Evolutionary conservation across 1,140 invertebrate species (phyloP).

Genomic region (Luehdorfia chinensis): DNA sequence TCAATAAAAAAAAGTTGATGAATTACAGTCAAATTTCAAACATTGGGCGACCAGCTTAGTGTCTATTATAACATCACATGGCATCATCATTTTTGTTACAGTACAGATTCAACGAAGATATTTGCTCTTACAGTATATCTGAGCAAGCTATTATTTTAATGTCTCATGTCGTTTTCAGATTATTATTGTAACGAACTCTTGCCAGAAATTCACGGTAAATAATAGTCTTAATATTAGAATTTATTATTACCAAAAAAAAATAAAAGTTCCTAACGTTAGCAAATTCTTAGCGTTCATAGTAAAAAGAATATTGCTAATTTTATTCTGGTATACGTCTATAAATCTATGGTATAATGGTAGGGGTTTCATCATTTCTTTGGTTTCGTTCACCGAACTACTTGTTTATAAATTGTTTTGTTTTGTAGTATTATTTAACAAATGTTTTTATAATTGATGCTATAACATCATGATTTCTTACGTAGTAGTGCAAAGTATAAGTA

Average conservation of each 20-base stretch:
- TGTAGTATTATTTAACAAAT: constrained; percentile 61
- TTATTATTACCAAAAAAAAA: background rate
- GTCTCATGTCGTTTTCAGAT: no score
- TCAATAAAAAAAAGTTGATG: no score
- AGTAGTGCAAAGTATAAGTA: constrained; percentile 30
- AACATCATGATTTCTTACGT: constrained; percentile 53
- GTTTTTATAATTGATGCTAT: constrained; percentile 44
- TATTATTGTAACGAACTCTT: no score
- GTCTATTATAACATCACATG: no score
- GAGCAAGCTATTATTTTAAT: no score
- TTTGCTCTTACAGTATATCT: no score
- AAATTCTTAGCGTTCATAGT: background rate
- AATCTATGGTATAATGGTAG: constrained; percentile 51
- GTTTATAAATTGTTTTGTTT: constrained; percentile 67
- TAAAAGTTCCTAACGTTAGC: background rate
- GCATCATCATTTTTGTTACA: no score
- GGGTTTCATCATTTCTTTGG: constrained; percentile 61
- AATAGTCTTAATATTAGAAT: no score
- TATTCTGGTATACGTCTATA: constrained; percentile 26
- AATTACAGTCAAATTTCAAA: no score
- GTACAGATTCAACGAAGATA: no score
- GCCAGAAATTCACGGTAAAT: no score
- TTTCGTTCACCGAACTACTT: constrained; percentile 66
- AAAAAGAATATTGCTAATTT: constrained; percentile 1
- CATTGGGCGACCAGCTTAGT: no score